A percentile compares a stretch with the other conserved stretches of the same genome.
phyloP scores from a whole-genome alignment of 1,140 invertebrate species.

The Bombus terrestris region DNA sequence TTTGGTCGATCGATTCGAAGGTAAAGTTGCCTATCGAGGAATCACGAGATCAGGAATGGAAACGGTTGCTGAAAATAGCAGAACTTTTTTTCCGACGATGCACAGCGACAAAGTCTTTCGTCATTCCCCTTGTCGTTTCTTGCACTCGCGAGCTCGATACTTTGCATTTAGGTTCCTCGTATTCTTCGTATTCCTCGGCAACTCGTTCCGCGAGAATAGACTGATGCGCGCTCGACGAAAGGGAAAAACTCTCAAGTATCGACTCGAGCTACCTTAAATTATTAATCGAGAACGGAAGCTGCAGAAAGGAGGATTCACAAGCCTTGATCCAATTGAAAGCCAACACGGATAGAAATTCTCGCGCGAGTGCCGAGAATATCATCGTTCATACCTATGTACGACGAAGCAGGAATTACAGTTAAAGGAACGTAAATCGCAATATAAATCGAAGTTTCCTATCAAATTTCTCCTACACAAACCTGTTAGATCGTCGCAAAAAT shows the following conservation, averaged over 20 bases:
- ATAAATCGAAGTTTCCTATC: not conserved
- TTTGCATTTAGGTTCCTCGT: not conserved
- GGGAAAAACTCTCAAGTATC: not conserved
- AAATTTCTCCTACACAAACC: not conserved
- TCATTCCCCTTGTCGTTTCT: not conserved
- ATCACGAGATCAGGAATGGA: not conserved
- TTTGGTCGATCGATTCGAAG: not conserved
- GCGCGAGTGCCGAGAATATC: not conserved
- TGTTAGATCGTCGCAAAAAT: no score
- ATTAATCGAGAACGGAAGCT: constrained; percentile 20
- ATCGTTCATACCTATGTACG: not conserved
- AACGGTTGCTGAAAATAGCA: not conserved
- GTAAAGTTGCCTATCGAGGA: not conserved
- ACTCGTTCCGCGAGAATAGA: not conserved
- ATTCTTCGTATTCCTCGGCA: no score
- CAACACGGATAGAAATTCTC: not conserved
- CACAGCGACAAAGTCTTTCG: not conserved
- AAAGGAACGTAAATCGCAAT: not conserved
- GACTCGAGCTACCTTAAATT: constrained; percentile 15
- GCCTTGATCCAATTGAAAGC: constrained; percentile 23
- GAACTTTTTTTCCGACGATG: not conserved
- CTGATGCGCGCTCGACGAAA: not conserved
- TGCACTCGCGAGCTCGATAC: not conserved
- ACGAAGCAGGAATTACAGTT: no score
- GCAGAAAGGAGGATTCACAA: not conserved